Evolutionary conservation across 1,140 invertebrate genomes (phyloP).

Genomic region (Drosophila quadrilineata): DNA sequence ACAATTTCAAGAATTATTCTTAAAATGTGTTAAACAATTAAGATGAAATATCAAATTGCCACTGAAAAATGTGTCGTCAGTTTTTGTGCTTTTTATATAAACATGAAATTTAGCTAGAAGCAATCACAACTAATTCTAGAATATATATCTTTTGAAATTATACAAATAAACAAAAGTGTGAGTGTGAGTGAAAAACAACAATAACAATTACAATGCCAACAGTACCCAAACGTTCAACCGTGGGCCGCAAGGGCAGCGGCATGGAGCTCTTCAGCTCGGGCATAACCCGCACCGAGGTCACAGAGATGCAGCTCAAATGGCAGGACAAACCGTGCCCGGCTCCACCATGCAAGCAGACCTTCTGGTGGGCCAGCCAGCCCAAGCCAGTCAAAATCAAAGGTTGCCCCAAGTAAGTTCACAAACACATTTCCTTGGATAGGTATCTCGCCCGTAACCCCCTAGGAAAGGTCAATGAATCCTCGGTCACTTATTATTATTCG

Average conservation of each 20-base stretch:
- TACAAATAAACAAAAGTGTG: conserved; percentile 29
- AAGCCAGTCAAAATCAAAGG: conserved; percentile 75
- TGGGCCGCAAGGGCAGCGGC: conserved; percentile 27
- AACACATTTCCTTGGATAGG: conserved; percentile 7
- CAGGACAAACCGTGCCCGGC: conserved; percentile 67
- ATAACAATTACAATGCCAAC: conserved; percentile 58
- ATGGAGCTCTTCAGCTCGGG: conserved; percentile 56
- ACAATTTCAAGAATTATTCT: conserved; percentile 2
- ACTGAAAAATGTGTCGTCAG: conserved; percentile 58
- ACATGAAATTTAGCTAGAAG: conserved; percentile 29
- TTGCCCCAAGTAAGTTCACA: conserved; percentile 67
- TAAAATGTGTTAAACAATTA: background rate
- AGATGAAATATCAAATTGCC: background rate
- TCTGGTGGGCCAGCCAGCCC: conserved; percentile 78
- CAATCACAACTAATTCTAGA: conserved; percentile 5
- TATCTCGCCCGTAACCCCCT: too few species aligned
- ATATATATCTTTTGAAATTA: conserved; percentile 33
- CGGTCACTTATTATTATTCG: too few species aligned
- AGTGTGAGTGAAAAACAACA: background rate
- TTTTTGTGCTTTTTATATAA: conserved; percentile 41
- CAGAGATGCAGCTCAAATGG: conserved; percentile 74
- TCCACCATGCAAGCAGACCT: conserved; percentile 70
- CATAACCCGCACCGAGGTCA: conserved; percentile 64
- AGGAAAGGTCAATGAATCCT: conserved; percentile 56
- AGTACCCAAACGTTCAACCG: conserved; percentile 58